Evolutionary conservation across 2,888 invertebrate species (phyloP).

Genomic region (Heteromyza rotundicornis): DNA sequence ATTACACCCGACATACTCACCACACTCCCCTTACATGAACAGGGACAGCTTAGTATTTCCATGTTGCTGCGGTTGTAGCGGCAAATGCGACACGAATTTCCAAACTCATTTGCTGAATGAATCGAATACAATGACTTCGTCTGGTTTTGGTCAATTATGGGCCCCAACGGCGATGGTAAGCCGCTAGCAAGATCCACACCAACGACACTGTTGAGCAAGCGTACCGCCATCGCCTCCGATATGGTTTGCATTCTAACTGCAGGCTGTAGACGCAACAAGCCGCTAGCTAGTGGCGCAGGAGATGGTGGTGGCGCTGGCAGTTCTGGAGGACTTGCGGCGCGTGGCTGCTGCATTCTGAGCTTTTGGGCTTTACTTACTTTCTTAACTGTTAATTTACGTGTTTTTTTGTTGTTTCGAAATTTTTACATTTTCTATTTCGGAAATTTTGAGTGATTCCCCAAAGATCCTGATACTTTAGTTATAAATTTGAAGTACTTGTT

Average conservation of each 20-base stretch:
- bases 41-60: slow-evolving; percentile 54
- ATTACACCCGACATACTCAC: no score
- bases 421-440: no score
- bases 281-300: background rate
- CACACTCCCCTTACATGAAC: slow-evolving; percentile 58
- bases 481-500: no score
- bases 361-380: background rate
- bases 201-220: slow-evolving; percentile 42
- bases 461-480: no score
- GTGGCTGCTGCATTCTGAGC: background rate
- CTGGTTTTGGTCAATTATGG: background rate
- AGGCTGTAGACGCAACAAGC: background rate
- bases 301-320: background rate
- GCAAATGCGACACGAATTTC: slow-evolving; percentile 57
- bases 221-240: slow-evolving; percentile 43
- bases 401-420: no score
- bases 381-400: background rate
- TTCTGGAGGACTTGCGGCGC: background rate
- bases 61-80: slow-evolving; percentile 53
- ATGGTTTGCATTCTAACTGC: slow-evolving; percentile 19
- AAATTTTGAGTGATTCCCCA: no score
- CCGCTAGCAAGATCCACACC: background rate
- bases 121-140: slow-evolving; percentile 35
- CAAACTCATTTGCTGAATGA: slow-evolving; percentile 48
- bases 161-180: background rate